These are phyloP conservation scores for Perizoma flavofasciatum DNA, from an alignment of 2,888 invertebrate genomes.

Conservation along the genomic window DNA sequence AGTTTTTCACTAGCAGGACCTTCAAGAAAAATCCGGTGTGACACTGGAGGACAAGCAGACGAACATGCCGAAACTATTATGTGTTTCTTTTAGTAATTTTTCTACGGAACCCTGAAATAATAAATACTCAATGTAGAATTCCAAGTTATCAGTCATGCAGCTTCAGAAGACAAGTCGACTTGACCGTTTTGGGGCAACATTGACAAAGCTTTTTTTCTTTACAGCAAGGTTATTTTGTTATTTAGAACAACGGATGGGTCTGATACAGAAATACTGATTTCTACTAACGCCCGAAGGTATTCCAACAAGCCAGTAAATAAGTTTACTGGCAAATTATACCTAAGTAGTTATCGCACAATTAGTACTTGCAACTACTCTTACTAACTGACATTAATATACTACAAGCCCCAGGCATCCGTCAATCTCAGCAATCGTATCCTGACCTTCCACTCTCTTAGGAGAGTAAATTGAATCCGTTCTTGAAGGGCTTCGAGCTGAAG, in stretches of 20 bases:
- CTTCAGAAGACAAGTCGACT: too few species aligned
- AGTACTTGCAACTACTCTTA: constrained; percentile 59
- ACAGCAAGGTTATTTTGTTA: too few species aligned
- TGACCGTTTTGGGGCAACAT: too few species aligned
- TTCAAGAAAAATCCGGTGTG: too few species aligned
- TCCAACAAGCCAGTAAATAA: constrained; percentile 56
- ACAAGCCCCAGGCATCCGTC: constrained; percentile 70
- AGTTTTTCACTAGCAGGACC: too few species aligned
- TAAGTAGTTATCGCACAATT: constrained; percentile 55
- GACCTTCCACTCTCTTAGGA: constrained; percentile 35
- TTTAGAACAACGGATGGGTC: constrained; percentile 32
- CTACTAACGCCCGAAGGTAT: constrained; percentile 55
- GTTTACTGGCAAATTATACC: constrained; percentile 69
- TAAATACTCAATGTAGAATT: too few species aligned
- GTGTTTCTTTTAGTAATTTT: too few species aligned
- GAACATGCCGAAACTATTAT: too few species aligned
- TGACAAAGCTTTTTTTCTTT: too few species aligned
- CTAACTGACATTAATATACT: constrained; percentile 67
- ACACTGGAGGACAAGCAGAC: too few species aligned
- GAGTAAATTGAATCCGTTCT: constrained; percentile 29
- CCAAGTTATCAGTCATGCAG: too few species aligned
- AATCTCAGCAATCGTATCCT: constrained; percentile 48
- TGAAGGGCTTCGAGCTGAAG: constrained; percentile 25
- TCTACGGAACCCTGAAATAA: too few species aligned
- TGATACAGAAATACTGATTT: constrained; percentile 46